Evolutionary conservation across 2,888 invertebrate species (phyloP).

Genomic region (Drosophila prostipennis): DNA sequence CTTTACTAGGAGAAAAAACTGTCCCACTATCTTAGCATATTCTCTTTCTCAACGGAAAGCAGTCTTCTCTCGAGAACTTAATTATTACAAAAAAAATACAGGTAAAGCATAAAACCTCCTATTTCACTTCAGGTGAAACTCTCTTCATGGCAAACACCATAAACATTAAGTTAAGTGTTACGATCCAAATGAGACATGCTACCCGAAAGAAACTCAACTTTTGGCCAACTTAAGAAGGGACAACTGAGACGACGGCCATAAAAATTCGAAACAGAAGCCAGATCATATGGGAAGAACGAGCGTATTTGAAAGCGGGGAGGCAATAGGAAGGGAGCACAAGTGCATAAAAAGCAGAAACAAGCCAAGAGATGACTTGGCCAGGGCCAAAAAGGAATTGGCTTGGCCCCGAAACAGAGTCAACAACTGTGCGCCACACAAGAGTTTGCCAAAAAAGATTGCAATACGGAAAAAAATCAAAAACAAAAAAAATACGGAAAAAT

Average conservation of each 20-base stretch:
- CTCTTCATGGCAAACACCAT: slow-evolving; percentile 39
- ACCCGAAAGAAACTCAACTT: slow-evolving; percentile 19
- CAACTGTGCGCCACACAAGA: slow-evolving; percentile 58
- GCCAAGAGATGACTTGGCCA: slow-evolving; percentile 63
- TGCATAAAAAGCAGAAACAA: slow-evolving; percentile 65
- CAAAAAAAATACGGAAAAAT: not conserved
- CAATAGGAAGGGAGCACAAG: slow-evolving; percentile 38
- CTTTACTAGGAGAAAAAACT: no score
- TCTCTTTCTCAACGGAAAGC: not conserved
- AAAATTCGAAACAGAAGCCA: slow-evolving; percentile 62
- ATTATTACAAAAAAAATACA: not conserved
- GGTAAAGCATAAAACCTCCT: slow-evolving; percentile 19
- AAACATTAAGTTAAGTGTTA: slow-evolving; percentile 73
- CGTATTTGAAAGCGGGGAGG: slow-evolving; percentile 15
- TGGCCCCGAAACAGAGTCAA: slow-evolving; percentile 68
- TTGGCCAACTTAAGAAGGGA: slow-evolving; percentile 45
- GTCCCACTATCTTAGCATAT: no score
- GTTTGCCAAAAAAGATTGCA: slow-evolving; percentile 37
- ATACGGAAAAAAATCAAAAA: slow-evolving; percentile 15
- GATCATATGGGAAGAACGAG: slow-evolving; percentile 57
- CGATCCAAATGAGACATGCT: slow-evolving; percentile 71
- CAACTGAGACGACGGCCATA: slow-evolving; percentile 68
- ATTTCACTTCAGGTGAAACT: slow-evolving; percentile 22
- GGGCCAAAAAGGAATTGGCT: slow-evolving; percentile 65
- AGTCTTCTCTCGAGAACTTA: no score